Base-by-base conservation (phyloP, 2,888 invertebrate genomes). In the Hylaea fasciaria region DNA sequence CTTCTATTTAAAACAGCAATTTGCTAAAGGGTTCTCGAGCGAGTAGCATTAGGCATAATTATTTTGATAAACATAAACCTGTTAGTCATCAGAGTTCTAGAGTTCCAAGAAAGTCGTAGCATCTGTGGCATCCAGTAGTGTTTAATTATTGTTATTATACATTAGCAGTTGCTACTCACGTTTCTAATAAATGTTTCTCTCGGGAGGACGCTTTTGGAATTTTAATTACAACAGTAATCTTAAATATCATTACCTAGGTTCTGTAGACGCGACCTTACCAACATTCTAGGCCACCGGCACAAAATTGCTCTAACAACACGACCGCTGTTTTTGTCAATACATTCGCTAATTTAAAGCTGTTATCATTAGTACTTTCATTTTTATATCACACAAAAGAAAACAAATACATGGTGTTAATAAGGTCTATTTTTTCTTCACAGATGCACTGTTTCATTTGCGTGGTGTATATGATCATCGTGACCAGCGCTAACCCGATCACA, bases 391-490 rank as follows among this genome's bases (percentile, higher is more conserved):
- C 1, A 8, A 40, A 44, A n/a, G 40, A 40, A 45, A 48, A 44
- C 29, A 28, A 50, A 13, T 10, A 37, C 48, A 1, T 17, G 12
- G 17, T 14, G 4, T 22, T 37, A 40, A 37, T 49, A 56, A 52
- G 11, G 22, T 46, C 16, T n/a, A 28, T 65, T 68, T 69, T 67
- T n/a, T 14, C 43, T 69, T 78, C 73, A 41, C 87, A 91, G 91
- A 91, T 91, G 91, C 87, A 91, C 70, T 90, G 91, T 68, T 91
- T 83, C 76, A 85, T 90, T 60, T 91, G 91, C 67, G 83, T 91
- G 50, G 86, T 85, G 35, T 91, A 89, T 57, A 82, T 91, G 79
- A 79, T 91, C 56, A 84, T 91, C 61, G 66, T 88, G 14, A 85
- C 85, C 66, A 81, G 81, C 58, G 86, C 86, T 3, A 83, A 78